phyloP scores from a whole-genome alignment of 2,113 vertebrate genomes.

The Tragelaphus buxtoni region DNA sequence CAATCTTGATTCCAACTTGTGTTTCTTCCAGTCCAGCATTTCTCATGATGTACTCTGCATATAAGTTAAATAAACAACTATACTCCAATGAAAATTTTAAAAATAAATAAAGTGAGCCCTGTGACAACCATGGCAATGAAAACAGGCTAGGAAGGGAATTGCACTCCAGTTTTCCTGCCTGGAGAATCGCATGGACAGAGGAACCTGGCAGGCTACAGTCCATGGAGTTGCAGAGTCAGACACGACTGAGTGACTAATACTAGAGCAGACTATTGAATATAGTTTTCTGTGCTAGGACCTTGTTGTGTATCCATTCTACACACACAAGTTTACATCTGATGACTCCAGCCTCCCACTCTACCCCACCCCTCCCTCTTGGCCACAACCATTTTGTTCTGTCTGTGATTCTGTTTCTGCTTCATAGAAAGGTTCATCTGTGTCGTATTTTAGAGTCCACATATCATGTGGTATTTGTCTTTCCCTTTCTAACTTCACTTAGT shows the following conservation, averaged over 20 bases:
- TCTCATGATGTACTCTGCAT: too few species aligned
- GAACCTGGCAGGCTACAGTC: neutral
- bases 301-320: neutral
- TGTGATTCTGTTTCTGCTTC: neutral
- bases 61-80: too few species aligned
- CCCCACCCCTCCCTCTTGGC: neutral
- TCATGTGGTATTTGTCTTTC: neutral
- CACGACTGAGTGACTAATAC: neutral
- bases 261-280: neutral
- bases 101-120: neutral
- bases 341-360: neutral
- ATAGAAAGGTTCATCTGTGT: neutral
- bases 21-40: too few species aligned
- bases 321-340: neutral
- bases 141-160: neutral
- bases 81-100: neutral
- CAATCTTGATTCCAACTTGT: too few species aligned
- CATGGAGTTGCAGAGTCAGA: neutral
- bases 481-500: neutral
- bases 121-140: neutral
- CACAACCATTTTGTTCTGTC: neutral
- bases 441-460: neutral
- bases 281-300: neutral
- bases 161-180: neutral
- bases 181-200: neutral